Percentiles rank a stretch among this genome's conserved stretches.
These are phyloP conservation scores for Sceloporus tristichus DNA, from an alignment of 2,113 vertebrate genomes.

Conservation along the genomic window DNA sequence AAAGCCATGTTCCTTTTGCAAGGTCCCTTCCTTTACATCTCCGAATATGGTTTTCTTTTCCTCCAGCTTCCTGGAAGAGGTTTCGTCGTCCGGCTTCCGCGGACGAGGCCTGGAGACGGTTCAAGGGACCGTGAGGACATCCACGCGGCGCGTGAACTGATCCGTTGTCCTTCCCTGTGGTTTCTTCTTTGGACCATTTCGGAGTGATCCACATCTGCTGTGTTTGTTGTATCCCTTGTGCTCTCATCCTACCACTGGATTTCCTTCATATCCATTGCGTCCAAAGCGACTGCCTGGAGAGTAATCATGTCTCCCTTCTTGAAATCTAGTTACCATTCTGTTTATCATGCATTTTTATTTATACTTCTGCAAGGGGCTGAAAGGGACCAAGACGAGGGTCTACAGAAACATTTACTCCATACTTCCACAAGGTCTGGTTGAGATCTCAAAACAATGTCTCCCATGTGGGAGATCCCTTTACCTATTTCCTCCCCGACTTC, in stretches of 20 bases:
- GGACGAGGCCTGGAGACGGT: constrained; percentile 67
- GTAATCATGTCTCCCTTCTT: background rate
- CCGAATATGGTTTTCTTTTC: constrained; percentile 38
- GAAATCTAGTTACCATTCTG: too few species aligned
- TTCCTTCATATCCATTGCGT: background rate
- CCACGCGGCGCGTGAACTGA: constrained; percentile 72
- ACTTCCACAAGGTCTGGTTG: background rate
- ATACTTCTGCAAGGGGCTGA: background rate
- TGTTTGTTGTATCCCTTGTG: background rate
- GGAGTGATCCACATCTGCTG: rapidly evolving
- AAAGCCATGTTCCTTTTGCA: background rate
- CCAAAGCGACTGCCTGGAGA: too few species aligned
- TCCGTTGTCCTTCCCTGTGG: too few species aligned
- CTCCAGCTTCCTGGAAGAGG: constrained; percentile 84
- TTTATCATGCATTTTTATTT: background rate
- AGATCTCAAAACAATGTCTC: background rate
- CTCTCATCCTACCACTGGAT: background rate
- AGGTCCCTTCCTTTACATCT: background rate
- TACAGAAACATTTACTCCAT: too few species aligned
- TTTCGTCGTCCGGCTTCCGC: constrained; percentile 73
- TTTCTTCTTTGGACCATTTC: background rate
- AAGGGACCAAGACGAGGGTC: too few species aligned
- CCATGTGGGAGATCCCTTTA: background rate
- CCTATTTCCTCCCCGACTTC: background rate
- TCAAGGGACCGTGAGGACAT: constrained; percentile 43